Evolutionary conservation across 1,140 invertebrate species (phyloP), one percentile per base, ranked within the genome.

Genomic region (Sinonovacula constricta): DNA sequence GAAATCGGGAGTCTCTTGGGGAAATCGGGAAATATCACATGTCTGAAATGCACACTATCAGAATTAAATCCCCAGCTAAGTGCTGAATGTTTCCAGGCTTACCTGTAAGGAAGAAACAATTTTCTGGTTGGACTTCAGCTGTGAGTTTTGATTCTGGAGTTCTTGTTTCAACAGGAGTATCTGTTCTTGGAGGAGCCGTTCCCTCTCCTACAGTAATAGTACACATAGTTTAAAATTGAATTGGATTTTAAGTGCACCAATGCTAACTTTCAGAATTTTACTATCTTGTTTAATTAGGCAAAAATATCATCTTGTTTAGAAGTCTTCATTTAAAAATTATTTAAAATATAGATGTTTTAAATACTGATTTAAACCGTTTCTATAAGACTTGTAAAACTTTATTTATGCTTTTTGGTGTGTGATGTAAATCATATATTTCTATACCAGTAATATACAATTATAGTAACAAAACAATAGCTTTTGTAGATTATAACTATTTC

Each of bases 111-210:
- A 66, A 18, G 60, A 66, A 5, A 90, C 85, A 7, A 83, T 51
- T 54, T 80, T 83, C 51, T 89, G 84, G 54, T 87, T 85, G 28
- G 86, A 83, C 30, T 85, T 78, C n/a, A 90, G 72, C 63, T 86
- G 68, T 30, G 75, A 82, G 53, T 79, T 85, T 57, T 89, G 89
- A 45, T 82, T 60, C 45, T 81, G 33, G 18, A 90, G 71, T 57
- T 90, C 81, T 36, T 74, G 65, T 36, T 83, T 77, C 36, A 90
- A 68, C 18, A 70, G 18, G 15, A 83, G 72, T 28, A 90, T 85
- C 69, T 90, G 85, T 15, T 22, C 54, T 56, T 86, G 57, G 33
- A 90, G 74, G 0, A 60, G 28, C 62, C 80, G 68, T 54, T 90
- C 89, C 59, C 86, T 78, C 31, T 82, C 83, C 87, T 88, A 66